These are phyloP conservation scores for Candoia aspera DNA, from an alignment of 2,113 vertebrate genomes.

Conservation along the genomic window DNA sequence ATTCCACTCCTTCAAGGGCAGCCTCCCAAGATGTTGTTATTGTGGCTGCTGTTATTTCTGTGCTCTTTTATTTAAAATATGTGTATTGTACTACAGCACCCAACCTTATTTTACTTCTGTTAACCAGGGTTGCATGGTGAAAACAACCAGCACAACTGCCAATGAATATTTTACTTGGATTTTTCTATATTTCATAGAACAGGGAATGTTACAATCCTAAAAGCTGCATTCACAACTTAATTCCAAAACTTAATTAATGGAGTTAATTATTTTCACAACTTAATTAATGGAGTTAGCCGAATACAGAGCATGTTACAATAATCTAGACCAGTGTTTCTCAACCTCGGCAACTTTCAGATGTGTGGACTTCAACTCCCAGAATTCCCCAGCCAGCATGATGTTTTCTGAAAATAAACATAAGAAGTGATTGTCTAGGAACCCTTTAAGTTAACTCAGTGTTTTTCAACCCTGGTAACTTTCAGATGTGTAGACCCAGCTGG, in stretches of 20 bases:
- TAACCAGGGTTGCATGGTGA: background rate
- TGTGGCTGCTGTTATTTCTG: background rate
- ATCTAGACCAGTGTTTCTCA: background rate
- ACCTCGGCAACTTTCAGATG: too few relatives aligned
- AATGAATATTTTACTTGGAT: conserved; percentile 43
- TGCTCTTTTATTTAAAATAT: background rate
- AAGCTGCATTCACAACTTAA: conserved; percentile 20
- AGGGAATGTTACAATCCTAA: conserved; percentile 32
- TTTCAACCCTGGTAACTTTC: too few relatives aligned
- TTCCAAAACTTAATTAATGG: conserved; percentile 47
- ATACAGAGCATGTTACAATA: background rate
- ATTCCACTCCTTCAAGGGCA: background rate
- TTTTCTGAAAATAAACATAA: too few relatives aligned
- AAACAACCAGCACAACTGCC: conserved; percentile 32
- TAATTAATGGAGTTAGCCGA: conserved; percentile 40
- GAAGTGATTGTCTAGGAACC: too few relatives aligned
- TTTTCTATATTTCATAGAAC: conserved; percentile 40
- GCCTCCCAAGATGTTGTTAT: background rate
- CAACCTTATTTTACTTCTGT: background rate
- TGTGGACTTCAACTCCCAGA: too few relatives aligned
- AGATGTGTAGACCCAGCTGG: too few relatives aligned
- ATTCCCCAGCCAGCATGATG: too few relatives aligned
- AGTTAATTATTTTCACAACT: conserved; percentile 28
- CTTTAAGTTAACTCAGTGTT: too few relatives aligned
- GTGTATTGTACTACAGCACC: background rate